Percentiles rank a stretch among this genome's conserved stretches.
phyloP scores from a whole-genome alignment of 2,888 invertebrate genomes.

The Nephrocerus scutellatus region DNA sequence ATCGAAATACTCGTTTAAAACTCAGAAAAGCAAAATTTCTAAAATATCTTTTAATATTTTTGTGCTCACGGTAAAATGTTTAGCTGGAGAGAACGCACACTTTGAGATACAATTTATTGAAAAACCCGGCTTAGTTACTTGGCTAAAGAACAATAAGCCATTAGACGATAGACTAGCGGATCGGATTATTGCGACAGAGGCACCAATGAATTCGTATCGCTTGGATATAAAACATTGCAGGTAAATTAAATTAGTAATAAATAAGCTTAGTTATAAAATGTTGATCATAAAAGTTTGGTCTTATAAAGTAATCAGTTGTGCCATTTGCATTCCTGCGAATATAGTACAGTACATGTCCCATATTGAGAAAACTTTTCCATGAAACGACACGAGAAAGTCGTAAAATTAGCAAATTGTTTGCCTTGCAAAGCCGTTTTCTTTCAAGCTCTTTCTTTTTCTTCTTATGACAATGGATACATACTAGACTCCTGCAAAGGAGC shows the following conservation, averaged over 20 bases:
- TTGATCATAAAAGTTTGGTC: no score
- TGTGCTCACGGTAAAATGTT: slow-evolving; percentile 1
- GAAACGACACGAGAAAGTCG: no score
- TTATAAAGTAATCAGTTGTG: no score
- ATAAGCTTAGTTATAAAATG: no score
- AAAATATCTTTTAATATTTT: not conserved
- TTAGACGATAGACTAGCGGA: slow-evolving; percentile 69
- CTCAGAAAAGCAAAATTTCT: not conserved
- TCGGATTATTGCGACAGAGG: slow-evolving; percentile 58
- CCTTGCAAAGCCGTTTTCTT: no score
- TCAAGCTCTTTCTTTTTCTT: no score
- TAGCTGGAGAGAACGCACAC: slow-evolving; percentile 75
- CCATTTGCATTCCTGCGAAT: not conserved
- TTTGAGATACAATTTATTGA: slow-evolving; percentile 72
- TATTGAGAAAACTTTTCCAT: no score
- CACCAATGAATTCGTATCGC: slow-evolving; percentile 58
- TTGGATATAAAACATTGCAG: slow-evolving; percentile 67
- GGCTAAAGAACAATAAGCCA: slow-evolving; percentile 84
- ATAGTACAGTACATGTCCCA: no score
- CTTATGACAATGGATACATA: no score
- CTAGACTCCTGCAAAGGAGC: no score
- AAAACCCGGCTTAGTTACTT: slow-evolving; percentile 61
- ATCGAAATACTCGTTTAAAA: no score
- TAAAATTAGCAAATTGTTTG: no score
- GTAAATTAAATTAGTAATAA: slow-evolving; percentile 22